These are phyloP conservation scores for Oryzias sinensis DNA, from an alignment of 2,797 vertebrate genomes.

Conservation along the genomic window DNA sequence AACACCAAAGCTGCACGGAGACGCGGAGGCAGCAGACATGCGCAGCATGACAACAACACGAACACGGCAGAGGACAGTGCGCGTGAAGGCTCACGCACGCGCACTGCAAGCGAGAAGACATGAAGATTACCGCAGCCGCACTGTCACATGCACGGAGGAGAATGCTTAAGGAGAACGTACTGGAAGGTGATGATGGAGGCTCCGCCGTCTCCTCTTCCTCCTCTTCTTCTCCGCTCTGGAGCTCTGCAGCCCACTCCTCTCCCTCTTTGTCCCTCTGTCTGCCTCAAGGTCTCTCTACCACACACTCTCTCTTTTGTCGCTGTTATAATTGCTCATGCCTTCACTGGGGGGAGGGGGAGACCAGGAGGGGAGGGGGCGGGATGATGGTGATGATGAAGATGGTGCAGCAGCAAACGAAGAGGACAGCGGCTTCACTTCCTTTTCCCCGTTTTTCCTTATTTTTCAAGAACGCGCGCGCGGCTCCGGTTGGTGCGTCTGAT, in stretches of 20 bases:
- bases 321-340: conserved; percentile 59
- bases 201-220: conserved; percentile 46
- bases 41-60: no score
- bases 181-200: conserved; percentile 55
- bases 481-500: conserved; percentile 13
- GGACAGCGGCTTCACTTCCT: conserved; percentile 25
- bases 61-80: no score
- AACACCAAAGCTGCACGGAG: no score
- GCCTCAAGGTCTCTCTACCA: conserved; percentile 36
- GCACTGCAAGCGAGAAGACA: no score
- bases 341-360: conserved; percentile 37
- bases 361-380: conserved; percentile 3
- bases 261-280: conserved; percentile 17
- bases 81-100: no score
- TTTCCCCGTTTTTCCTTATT: conserved; percentile 19
- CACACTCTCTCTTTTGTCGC: conserved; percentile 62
- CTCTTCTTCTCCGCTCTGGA: conserved; percentile 43
- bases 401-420: conserved; percentile 48
- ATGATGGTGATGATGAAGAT: conserved; percentile 34
- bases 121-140: no score
- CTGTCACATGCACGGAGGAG: no score
- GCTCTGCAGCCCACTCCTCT: conserved; percentile 56
- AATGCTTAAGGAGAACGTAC: conserved; percentile 38
- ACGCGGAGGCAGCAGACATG: no score
- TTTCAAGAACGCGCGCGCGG: conserved; percentile 44